These are phyloP conservation scores for Medauroidea extradentata DNA, from an alignment of 1,140 invertebrate genomes.

Conservation along the genomic window DNA sequence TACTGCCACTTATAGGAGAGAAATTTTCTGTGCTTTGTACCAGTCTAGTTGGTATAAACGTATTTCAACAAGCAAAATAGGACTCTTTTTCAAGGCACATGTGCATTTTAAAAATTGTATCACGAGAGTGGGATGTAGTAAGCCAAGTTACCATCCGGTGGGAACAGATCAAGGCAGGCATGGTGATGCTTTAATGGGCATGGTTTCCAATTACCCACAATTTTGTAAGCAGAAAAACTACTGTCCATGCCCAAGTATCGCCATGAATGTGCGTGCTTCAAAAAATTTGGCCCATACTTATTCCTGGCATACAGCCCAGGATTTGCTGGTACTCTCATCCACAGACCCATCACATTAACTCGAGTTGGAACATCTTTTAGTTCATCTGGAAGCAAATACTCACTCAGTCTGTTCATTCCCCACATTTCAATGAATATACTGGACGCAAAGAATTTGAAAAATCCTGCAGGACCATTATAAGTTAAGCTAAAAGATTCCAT, in stretches of 20 bases:
- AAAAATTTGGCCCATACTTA: slow-evolving; percentile 29
- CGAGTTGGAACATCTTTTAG: slow-evolving; percentile 23
- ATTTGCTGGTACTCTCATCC: slow-evolving; percentile 30
- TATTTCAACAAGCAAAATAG: too few species aligned
- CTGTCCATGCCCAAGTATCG: background rate
- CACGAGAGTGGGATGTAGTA: too few species aligned
- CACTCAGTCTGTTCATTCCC: slow-evolving; percentile 5
- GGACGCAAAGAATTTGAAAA: slow-evolving; percentile 8
- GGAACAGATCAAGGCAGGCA: slow-evolving; percentile 32
- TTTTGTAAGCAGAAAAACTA: slow-evolving; percentile 1
- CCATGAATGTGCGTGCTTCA: slow-evolving; percentile 24
- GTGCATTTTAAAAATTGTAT: too few species aligned
- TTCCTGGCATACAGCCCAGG: slow-evolving; percentile 37
- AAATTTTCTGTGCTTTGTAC: too few species aligned
- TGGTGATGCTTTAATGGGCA: slow-evolving; percentile 27
- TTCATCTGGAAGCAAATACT: slow-evolving; percentile 8
- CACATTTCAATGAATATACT: slow-evolving; percentile 17
- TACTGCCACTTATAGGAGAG: too few species aligned
- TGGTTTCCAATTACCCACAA: slow-evolving; percentile 5
- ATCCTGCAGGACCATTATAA: background rate
- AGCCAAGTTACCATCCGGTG: slow-evolving; percentile 27
- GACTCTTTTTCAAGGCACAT: too few species aligned
- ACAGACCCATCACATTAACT: slow-evolving; percentile 25
- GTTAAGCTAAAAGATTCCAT: slow-evolving; percentile 11
- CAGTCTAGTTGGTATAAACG: too few species aligned